Evolutionary conservation across 2,888 invertebrate genomes (phyloP), one percentile per base, ranked within the genome.

Genomic region (Saturnia japonica): DNA sequence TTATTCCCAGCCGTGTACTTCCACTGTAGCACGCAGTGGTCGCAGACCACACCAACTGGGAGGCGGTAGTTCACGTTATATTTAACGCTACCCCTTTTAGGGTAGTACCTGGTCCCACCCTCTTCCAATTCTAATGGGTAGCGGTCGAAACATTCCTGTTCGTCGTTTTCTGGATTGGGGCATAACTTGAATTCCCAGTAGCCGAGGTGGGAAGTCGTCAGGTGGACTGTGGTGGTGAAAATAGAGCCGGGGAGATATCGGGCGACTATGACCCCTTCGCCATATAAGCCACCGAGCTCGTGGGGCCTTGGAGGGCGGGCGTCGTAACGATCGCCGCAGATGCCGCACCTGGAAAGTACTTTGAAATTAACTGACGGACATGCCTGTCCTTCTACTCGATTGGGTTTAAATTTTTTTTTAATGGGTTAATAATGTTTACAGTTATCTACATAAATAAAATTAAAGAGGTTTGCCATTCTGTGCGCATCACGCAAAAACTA

Each of bases 21-120:
- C 98, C 98, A 98, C 80, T 98, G 98, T 0, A 98, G 91, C 0
- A 98, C 95, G 81, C 98, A 98, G 81, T 97, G 97, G 0, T 95
- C 94, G 81, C 98, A 98, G 12, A 95, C 94, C 8, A 97, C 80
- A 16, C 95, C 95, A 3, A 40, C 34, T 19, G 72, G 72, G 1
- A 72, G n/a, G 34, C 69, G 28, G 40, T 72, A 72, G 3, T 67
- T 67, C 1, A 72, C 25, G n/a, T 69, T 96, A 82, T 96, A 97
- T 60, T 96, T 95, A 73, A 95, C 95, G 74, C 95, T 96, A 74
- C 96, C 96, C 66, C 95, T 95, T 60, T 95, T 95, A 0, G 96
- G 96, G 82, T 95, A 96, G 80, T 95, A 97, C 67, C 95, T 90
- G 0, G 90, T 91, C 1, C 94, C 91, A 1, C 95, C 88, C 69